Conservation (phyloP, 2,797 vertebrate genomes). For the Lepus oiostolus region DNA sequence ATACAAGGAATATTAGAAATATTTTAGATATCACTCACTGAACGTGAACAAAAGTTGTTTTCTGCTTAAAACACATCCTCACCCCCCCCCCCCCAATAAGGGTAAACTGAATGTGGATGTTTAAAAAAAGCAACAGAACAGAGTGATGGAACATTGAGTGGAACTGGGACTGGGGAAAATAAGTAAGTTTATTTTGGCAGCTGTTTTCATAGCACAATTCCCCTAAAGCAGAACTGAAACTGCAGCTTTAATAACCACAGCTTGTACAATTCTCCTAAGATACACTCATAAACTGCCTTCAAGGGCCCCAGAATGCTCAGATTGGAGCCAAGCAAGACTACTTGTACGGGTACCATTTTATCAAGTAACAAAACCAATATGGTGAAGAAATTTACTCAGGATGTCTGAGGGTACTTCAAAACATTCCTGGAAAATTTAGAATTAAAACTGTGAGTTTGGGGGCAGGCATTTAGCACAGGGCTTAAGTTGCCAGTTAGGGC, state of each 20-base stretch:
- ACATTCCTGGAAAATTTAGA: too few species aligned
- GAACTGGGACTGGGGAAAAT: background rate
- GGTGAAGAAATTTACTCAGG: background rate
- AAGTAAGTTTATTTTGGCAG: background rate
- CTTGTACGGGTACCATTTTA: background rate
- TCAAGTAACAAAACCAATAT: background rate
- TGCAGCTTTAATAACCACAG: background rate
- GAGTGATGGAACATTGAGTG: background rate
- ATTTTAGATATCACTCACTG: background rate
- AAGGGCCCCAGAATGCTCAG: background rate
- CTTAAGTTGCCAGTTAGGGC: too few species aligned
- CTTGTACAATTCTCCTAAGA: background rate
- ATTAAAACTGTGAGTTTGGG: too few species aligned
- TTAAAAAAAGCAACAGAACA: slow-evolving; percentile 7
- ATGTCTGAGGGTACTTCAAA: too few species aligned
- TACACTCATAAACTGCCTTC: background rate
- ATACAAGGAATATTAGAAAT: background rate
- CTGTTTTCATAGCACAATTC: background rate
- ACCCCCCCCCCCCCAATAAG: background rate
- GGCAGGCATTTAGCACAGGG: too few species aligned
- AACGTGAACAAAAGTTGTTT: background rate
- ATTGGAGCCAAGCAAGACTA: background rate
- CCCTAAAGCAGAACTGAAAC: slow-evolving; percentile 23
- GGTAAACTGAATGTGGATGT: background rate
- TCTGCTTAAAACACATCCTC: slow-evolving; percentile 31